Conservation (phyloP, 1,140 invertebrate genomes). For the Trichomalopsis sarcophagae region DNA sequence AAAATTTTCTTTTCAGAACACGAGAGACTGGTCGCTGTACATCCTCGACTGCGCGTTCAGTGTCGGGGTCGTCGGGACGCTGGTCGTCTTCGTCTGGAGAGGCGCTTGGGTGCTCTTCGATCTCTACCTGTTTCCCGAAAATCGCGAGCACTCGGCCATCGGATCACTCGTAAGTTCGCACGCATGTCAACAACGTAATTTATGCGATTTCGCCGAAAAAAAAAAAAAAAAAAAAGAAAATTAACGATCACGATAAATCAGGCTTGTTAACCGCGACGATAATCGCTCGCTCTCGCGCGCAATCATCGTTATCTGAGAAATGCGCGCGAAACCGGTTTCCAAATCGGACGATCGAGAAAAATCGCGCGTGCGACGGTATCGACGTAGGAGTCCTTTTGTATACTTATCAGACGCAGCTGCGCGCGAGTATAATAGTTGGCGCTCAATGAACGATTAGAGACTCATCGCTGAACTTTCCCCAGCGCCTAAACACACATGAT, state of each 20-base stretch:
- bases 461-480: no score
- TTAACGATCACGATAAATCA: no score
- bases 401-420: no score
- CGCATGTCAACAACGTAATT: neutral
- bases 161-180: slow-evolving; percentile 84
- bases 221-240: slow-evolving; percentile 13
- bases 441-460: no score
- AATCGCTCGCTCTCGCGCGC: no score
- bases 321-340: no score
- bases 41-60: slow-evolving; percentile 90
- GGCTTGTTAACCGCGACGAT: no score
- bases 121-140: slow-evolving; percentile 83
- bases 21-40: slow-evolving; percentile 83
- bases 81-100: slow-evolving; percentile 92
- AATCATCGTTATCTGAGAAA: no score
- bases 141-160: slow-evolving; percentile 80
- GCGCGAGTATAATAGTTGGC: no score
- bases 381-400: neutral
- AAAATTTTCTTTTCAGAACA: slow-evolving; percentile 77
- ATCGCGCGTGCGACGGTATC: neutral
- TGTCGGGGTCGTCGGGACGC: slow-evolving; percentile 86
- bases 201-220: neutral
- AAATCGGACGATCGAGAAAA: neutral
- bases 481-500: no score
- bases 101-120: slow-evolving; percentile 89